Evolutionary conservation across 2,113 vertebrate genomes (phyloP), one percentile per base, ranked within the genome.

Genomic region (Phoxinus phoxinus): DNA sequence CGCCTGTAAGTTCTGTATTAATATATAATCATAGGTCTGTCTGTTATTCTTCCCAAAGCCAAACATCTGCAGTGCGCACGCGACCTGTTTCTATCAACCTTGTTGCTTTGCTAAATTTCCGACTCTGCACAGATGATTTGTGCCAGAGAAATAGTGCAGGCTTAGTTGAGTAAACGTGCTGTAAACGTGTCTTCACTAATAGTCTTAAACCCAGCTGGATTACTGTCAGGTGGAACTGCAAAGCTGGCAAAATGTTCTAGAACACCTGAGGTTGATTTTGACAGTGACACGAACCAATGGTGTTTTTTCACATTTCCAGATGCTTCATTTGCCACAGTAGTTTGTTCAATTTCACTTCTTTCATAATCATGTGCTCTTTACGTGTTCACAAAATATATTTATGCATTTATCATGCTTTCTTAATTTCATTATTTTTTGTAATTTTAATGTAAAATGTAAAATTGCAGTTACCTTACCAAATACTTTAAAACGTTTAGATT

Each of bases 1-100:
- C 83, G 97, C 97, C 93, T 99, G 98, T 99, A 94, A 99, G 98
- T 97, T 94, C 23, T 74, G 5, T 69, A 72, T 56, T 2, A 12
- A 30, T 83, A 10, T 44, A 25, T 41, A 35, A 7, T 30, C 2
- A 32, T 5, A 13, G 23, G 35, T 83, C 9, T 81, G 35, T 83
- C 9, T 81, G 41, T 51, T 69, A 67, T 12, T 81, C 5, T 48
- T 51, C 17, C 27, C 37, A 69, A 82, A 69, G 32, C 13, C 79
- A 58, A 83, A 56, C 67, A 12, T 72, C 81, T 83, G 81, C 81
- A 83, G 81, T 83, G 81, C 67, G 81, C 67, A 81, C 17, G 17
- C 44, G 79, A 81, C 21, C 48, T 72, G 81, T 83, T 83, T 72
- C 61, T 27, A 69, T 67, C 41, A 19, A 27, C 67, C 67, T 72